phyloP scores from a whole-genome alignment of 2,113 vertebrate species.

The Chaetorhynchus papuensis region DNA sequence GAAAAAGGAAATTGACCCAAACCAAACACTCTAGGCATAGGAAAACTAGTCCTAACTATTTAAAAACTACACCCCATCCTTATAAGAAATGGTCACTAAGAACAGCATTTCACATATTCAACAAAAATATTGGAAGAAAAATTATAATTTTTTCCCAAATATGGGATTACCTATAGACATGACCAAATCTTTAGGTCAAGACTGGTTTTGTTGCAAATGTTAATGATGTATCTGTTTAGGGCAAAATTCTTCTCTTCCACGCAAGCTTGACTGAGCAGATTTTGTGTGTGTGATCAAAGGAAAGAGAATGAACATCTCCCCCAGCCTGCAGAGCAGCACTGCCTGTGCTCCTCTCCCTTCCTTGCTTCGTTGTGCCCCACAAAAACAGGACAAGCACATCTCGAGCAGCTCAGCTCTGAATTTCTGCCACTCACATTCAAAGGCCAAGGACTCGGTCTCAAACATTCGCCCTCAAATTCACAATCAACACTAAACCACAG shows the following conservation, averaged over 20 bases:
- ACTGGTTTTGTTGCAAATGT: not conserved
- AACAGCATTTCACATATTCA: not conserved
- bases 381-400: not conserved
- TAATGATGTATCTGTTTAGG: fast-evolving
- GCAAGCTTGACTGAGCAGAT: not conserved
- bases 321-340: not conserved
- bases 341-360: not conserved
- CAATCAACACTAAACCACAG: not conserved
- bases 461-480: fast-evolving
- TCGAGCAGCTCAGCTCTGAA: not conserved
- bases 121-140: not conserved
- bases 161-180: fast-evolving
- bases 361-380: not conserved
- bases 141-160: not conserved
- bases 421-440: not conserved
- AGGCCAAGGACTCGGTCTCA: not conserved
- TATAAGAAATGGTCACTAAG: not conserved
- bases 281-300: not conserved
- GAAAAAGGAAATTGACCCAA: not conserved
- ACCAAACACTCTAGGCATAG: not conserved
- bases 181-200: not conserved
- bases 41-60: not conserved
- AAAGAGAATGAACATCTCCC: not conserved
- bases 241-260: not conserved
- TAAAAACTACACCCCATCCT: not conserved